phyloP scores from a whole-genome alignment of 2,797 vertebrate genomes.

The Catharus ustulatus region DNA sequence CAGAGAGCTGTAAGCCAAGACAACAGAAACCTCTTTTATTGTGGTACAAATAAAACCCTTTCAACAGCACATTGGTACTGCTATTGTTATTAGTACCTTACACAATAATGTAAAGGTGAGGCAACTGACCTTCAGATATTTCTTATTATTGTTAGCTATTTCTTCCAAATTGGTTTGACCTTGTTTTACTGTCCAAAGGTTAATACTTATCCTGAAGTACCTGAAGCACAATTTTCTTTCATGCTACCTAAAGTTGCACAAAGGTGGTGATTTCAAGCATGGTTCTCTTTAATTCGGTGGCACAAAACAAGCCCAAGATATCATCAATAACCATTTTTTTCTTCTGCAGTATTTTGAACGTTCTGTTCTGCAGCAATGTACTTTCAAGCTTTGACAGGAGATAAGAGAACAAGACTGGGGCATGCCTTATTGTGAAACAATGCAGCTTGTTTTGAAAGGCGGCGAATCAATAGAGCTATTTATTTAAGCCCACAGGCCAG shows the following conservation, averaged over 20 bases:
- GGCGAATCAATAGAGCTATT: constrained; percentile 44
- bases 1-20: background rate
- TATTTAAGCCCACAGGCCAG: constrained; percentile 33
- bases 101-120: background rate
- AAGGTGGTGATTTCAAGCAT: background rate
- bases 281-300: background rate
- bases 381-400: constrained; percentile 12
- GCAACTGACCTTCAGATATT: constrained; percentile 21
- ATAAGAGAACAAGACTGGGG: background rate
- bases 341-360: background rate
- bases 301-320: constrained; percentile 27
- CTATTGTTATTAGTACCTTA: background rate
- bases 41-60: background rate
- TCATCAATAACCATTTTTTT: constrained; percentile 40
- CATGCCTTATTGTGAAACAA: constrained; percentile 38
- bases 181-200: constrained; percentile 26
- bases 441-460: constrained; percentile 43
- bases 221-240: constrained; percentile 9
- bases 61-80: background rate
- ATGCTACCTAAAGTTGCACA: background rate
- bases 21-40: background rate
- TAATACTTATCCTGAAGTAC: constrained; percentile 28
- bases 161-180: constrained; percentile 28
- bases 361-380: background rate
- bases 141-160: constrained; percentile 12